Conservation (phyloP, 2,888 invertebrate genomes). For the Eustalomyia histrio region DNA sequence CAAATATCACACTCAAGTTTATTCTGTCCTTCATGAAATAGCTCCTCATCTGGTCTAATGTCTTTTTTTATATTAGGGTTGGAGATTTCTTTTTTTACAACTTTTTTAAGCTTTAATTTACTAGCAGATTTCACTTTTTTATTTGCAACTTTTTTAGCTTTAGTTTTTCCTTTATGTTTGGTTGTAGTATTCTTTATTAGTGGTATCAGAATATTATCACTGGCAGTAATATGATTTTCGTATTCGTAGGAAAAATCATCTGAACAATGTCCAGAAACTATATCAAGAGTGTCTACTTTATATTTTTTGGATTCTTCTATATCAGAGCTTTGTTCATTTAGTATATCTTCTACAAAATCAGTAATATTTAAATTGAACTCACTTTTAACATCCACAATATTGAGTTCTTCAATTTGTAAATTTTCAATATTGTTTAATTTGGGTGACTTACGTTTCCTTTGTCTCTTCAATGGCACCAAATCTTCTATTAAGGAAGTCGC, state of each 20-base stretch:
- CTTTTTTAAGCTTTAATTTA: neutral
- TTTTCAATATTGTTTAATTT: neutral
- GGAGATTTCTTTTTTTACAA: neutral
- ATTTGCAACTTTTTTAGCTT: neutral
- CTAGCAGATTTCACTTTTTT: neutral
- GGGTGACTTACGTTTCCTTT: neutral
- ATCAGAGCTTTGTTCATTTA: neutral
- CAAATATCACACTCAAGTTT: conserved; percentile 61
- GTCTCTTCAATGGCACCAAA: neutral
- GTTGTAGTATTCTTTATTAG: neutral
- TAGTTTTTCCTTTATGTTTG: neutral
- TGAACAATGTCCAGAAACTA: neutral
- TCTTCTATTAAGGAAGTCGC: neutral
- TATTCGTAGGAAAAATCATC: conserved; percentile 3
- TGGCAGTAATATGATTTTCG: neutral
- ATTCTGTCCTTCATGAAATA: conserved; percentile 52
- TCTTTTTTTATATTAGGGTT: neutral
- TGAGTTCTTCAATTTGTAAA: conserved; percentile 13
- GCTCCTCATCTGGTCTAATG: conserved; percentile 42
- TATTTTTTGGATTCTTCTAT: neutral
- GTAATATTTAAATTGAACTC: conserved; percentile 1
- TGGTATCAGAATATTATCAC: neutral
- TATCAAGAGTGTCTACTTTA: neutral
- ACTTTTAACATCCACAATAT: conserved; percentile 21
- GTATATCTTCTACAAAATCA: neutral